These are phyloP conservation scores for Eupsilia transversa DNA, from an alignment of 2,888 invertebrate genomes.

Conservation along the genomic window DNA sequence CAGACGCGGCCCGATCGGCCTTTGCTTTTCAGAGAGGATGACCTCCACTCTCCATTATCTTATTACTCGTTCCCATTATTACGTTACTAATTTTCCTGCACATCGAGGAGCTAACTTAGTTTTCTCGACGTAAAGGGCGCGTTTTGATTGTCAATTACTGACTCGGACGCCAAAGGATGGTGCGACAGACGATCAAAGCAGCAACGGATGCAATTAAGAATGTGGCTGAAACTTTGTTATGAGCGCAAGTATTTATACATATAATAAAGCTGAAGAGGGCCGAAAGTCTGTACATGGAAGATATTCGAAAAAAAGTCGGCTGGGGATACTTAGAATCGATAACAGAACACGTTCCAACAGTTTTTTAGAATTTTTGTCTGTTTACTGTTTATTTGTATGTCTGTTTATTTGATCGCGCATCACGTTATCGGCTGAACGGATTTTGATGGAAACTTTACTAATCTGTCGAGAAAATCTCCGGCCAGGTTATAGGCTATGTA, in stretches of 20 bases:
- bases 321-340: too few relatives aligned
- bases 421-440: too few relatives aligned
- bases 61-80: slow-evolving; percentile 87
- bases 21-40: slow-evolving; percentile 75
- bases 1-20: slow-evolving; percentile 75
- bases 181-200: slow-evolving; percentile 77
- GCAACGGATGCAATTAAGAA: slow-evolving; percentile 84
- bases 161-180: slow-evolving; percentile 83
- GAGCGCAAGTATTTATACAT: slow-evolving; percentile 38
- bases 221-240: slow-evolving; percentile 79
- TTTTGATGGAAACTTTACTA: too few relatives aligned
- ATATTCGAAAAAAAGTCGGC: too few relatives aligned
- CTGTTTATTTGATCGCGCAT: too few relatives aligned
- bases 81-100: slow-evolving; percentile 89
- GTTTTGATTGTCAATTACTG: slow-evolving; percentile 89
- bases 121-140: slow-evolving; percentile 84
- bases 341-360: too few relatives aligned
- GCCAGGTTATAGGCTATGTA: too few relatives aligned
- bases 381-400: too few relatives aligned
- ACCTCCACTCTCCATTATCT: slow-evolving; percentile 87
- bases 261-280: too few relatives aligned
- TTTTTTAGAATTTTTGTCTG: too few relatives aligned
- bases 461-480: too few relatives aligned
- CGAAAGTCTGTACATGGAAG: too few relatives aligned
- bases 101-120: slow-evolving; percentile 87